Conservation (phyloP, 1,140 invertebrate genomes). For the Coenobita brevimanus region DNA sequence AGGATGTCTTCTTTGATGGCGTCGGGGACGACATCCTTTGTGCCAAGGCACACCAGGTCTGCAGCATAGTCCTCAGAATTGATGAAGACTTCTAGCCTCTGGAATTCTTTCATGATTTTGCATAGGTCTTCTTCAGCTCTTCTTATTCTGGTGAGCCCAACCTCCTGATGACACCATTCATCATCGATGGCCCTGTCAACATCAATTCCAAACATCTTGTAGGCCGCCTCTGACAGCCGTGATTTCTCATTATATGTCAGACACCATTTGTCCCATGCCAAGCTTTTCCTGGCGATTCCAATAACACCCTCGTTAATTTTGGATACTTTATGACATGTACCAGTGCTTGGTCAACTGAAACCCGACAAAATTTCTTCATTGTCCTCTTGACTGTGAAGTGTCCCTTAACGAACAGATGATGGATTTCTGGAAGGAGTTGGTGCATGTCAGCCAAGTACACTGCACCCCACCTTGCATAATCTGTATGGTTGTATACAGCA, state of each 20-base stretch:
- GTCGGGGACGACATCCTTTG: too few species aligned
- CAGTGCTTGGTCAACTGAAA: not conserved
- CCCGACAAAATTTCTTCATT: not conserved
- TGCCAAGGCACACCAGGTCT: too few species aligned
- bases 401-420: not conserved
- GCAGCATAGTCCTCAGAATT: too few species aligned
- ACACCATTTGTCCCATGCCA: not conserved
- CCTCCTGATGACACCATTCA: too few species aligned
- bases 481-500: not conserved
- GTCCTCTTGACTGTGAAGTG: not conserved
- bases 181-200: too few species aligned
- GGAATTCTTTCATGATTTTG: too few species aligned
- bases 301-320: not conserved
- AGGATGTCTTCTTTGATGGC: too few species aligned
- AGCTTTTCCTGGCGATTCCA: not conserved
- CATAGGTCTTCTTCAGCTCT: too few species aligned
- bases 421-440: not conserved
- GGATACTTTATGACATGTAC: not conserved
- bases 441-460: slow-evolving; percentile 15
- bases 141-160: too few species aligned
- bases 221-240: not conserved
- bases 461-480: slow-evolving; percentile 1
- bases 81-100: too few species aligned
- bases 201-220: too few species aligned
- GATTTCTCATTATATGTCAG: too few species aligned